A percentile compares a stretch with the other conserved stretches of the same genome.
Evolutionary conservation across 2,797 vertebrate species (phyloP).

Genomic region (Onychomys leucogaster): DNA sequence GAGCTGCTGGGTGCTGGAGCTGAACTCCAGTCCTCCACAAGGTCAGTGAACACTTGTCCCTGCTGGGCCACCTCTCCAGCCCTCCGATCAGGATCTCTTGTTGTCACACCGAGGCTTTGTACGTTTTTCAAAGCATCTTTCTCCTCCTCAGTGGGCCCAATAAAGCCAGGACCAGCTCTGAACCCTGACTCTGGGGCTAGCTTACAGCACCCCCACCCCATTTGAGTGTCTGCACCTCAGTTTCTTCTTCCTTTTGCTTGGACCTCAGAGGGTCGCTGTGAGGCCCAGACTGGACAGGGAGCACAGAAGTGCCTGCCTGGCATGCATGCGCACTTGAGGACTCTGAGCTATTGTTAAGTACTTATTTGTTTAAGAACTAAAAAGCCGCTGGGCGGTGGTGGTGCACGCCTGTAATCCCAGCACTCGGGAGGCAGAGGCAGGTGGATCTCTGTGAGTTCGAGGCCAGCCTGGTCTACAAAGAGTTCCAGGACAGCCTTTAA

Average conservation of each 20-base stretch:
- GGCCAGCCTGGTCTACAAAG: too few relatives aligned
- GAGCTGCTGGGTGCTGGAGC: neutral
- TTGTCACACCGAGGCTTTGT: neutral
- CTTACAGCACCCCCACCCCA: too few relatives aligned
- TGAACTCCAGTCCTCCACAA: neutral
- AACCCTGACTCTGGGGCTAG: neutral
- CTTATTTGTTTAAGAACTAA: neutral
- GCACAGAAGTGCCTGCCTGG: neutral
- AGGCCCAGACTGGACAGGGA: neutral
- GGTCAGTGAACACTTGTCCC: neutral
- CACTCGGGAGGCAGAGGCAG: too few relatives aligned
- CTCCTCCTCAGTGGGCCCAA: neutral
- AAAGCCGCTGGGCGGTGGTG: too few relatives aligned
- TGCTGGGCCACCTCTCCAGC: neutral
- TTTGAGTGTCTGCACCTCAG: neutral
- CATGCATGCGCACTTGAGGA: fast-evolving
- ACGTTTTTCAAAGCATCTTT: neutral
- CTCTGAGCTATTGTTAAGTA: neutral
- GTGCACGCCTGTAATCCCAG: too few relatives aligned
- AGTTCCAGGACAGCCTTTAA: too few relatives aligned
- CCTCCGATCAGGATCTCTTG: neutral
- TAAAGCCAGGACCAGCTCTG: neutral
- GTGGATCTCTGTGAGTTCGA: too few relatives aligned
- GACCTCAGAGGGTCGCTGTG: neutral
- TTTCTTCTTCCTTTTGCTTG: neutral